Evolutionary conservation across 2,888 invertebrate genomes (phyloP).

Genomic region (Galerucella nymphaeae): DNA sequence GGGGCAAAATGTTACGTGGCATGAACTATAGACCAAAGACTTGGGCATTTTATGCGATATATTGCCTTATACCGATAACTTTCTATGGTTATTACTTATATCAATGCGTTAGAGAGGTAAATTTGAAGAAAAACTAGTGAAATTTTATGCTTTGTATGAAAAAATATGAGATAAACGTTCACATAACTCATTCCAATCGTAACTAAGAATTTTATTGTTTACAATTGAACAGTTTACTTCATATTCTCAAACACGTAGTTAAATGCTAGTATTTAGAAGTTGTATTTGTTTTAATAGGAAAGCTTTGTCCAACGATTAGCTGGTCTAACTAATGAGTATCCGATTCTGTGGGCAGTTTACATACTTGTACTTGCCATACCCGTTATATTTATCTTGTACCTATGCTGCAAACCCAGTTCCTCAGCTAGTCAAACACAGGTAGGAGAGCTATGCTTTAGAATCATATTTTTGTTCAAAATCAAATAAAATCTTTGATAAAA

Average conservation of each 20-base stretch:
- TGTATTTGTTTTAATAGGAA: slow-evolving; percentile 71
- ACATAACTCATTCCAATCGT: no score
- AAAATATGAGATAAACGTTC: not conserved
- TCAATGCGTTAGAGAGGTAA: slow-evolving; percentile 76
- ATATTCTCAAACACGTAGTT: not conserved
- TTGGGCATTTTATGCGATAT: slow-evolving; percentile 84
- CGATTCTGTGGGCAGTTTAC: slow-evolving; percentile 91
- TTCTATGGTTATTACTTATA: slow-evolving; percentile 78
- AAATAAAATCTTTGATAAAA: no score
- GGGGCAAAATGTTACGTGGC: slow-evolving; percentile 79
- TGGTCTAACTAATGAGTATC: slow-evolving; percentile 83
- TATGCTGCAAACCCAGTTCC: slow-evolving; percentile 75
- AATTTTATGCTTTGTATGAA: not conserved
- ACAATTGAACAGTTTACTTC: not conserved
- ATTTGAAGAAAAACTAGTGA: slow-evolving; percentile 8
- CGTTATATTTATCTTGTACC: slow-evolving; percentile 82
- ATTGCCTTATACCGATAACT: slow-evolving; percentile 78
- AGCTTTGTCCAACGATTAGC: slow-evolving; percentile 81
- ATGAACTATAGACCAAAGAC: slow-evolving; percentile 84
- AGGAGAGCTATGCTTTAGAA: not conserved
- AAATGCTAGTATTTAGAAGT: slow-evolving; percentile 25
- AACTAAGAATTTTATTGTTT: not conserved
- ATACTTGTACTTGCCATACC: slow-evolving; percentile 82
- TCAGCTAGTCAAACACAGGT: slow-evolving; percentile 44
- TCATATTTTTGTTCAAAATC: no score